Conservation (phyloP, 2,797 vertebrate species). For the Sebastes dallii region DNA sequence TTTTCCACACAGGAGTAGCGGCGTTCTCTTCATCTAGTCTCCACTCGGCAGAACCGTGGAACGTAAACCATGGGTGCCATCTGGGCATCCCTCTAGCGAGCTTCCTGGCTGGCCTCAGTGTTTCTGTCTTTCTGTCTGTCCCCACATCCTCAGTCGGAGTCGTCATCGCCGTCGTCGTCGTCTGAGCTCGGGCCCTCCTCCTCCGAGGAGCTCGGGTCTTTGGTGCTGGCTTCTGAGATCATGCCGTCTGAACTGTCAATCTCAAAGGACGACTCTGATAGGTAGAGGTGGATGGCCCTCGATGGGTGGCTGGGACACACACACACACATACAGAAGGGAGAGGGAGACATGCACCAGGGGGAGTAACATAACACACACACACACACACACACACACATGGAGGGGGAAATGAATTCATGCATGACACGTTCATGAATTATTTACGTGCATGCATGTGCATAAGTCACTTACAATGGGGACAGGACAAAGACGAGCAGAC, state of each 20-base stretch:
- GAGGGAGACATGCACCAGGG: slow-evolving; percentile 31
- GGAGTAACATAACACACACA: slow-evolving; percentile 6
- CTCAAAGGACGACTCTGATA: slow-evolving; percentile 66
- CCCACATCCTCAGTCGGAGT: slow-evolving; percentile 60
- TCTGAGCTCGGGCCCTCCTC: slow-evolving; percentile 57
- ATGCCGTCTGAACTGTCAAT: slow-evolving; percentile 77
- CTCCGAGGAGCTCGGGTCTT: slow-evolving; percentile 62
- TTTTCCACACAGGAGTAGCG: neutral
- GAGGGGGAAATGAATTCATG: slow-evolving; percentile 33
- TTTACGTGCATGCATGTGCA: slow-evolving; percentile 31
- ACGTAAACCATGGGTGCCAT: neutral
- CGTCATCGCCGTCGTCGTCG: neutral
- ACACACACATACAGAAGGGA: slow-evolving; percentile 15
- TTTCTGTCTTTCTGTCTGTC: slow-evolving; percentile 8
- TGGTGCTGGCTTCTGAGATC: slow-evolving; percentile 74
- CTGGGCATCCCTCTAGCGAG: neutral
- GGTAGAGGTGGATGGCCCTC: slow-evolving; percentile 66
- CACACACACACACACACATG: slow-evolving; percentile 9
- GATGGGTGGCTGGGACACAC: slow-evolving; percentile 66
- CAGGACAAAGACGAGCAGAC: slow-evolving; percentile 41
- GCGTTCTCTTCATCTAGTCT: neutral
- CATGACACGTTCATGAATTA: slow-evolving; percentile 47
- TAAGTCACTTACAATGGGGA: slow-evolving; percentile 4
- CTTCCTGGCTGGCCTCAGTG: slow-evolving; percentile 5
- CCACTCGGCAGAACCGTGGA: neutral